Evolutionary conservation across 2,888 invertebrate species (phyloP).

Genomic region (Bombyx huttoni): DNA sequence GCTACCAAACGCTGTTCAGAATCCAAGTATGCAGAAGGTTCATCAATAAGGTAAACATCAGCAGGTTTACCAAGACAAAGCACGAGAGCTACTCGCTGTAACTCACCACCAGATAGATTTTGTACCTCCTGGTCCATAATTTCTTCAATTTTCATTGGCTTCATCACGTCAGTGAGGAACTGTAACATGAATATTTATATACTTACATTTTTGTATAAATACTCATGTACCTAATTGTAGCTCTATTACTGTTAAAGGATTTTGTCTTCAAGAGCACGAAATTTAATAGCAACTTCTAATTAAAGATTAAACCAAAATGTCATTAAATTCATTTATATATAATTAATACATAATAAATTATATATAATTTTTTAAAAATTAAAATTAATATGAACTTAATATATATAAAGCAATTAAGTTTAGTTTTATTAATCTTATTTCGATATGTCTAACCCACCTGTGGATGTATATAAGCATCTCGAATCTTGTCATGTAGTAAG

Average conservation of each 20-base stretch:
- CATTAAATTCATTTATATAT: too few species aligned
- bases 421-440: too few species aligned
- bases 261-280: not conserved
- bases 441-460: slow-evolving; percentile 60
- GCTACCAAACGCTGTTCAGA: slow-evolving; percentile 99
- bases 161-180: slow-evolving; percentile 99
- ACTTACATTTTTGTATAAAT: not conserved
- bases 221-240: not conserved
- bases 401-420: too few species aligned
- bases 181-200: slow-evolving; percentile 41
- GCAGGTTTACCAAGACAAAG: slow-evolving; percentile 98
- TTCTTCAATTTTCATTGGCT: slow-evolving; percentile 96
- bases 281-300: too few species aligned
- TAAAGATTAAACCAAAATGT: too few species aligned
- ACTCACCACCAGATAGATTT: slow-evolving; percentile 98
- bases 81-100: slow-evolving; percentile 96
- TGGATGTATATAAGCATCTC: slow-evolving; percentile 98
- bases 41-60: slow-evolving; percentile 98
- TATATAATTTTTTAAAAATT: too few species aligned
- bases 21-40: slow-evolving; percentile 98
- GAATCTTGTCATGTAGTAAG: slow-evolving; percentile 95
- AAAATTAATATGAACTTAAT: too few species aligned
- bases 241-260: not conserved
- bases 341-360: too few species aligned
- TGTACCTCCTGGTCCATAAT: slow-evolving; percentile 99